A percentile compares a stretch with the other conserved stretches of the same genome.
These are phyloP conservation scores for Nomada lathburiana DNA, from an alignment of 2,888 invertebrate species.

Conservation along the genomic window DNA sequence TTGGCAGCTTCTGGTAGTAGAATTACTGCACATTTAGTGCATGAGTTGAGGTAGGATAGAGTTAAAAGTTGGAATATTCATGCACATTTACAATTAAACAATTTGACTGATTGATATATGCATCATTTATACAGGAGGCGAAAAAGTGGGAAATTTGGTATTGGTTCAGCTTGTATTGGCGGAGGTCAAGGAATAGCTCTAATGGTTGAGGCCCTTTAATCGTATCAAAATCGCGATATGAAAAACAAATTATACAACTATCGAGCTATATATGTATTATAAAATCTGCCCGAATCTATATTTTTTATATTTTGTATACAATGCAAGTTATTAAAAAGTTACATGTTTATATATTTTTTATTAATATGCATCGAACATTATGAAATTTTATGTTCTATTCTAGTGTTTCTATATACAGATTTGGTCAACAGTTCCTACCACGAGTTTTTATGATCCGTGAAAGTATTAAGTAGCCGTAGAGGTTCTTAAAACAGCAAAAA, in stretches of 20 bases:
- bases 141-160: conserved; percentile 92
- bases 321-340: not conserved
- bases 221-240: not conserved
- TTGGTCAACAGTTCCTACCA: conserved; percentile 24
- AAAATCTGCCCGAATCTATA: conserved; percentile 20
- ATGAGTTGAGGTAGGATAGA: conserved; percentile 92
- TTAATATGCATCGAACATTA: conserved; percentile 10
- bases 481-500: conserved; percentile 76
- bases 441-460: not conserved
- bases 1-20: conserved; percentile 97
- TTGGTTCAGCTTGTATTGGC: conserved; percentile 99
- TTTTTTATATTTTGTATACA: conserved; percentile 36
- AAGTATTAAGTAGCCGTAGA: conserved; percentile 36
- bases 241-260: conserved; percentile 14
- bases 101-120: not conserved
- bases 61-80: not conserved
- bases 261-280: not conserved
- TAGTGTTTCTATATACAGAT: conserved; percentile 26
- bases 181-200: conserved; percentile 99
- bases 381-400: not conserved
- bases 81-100: not conserved
- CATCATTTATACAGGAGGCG: conserved; percentile 89
- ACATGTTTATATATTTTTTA: conserved; percentile 6
- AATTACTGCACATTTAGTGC: conserved; percentile 95
- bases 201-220: conserved; percentile 91